These are phyloP conservation scores for Coregonus sp. DNA, from an alignment of 2,797 vertebrate species.

Conservation along the genomic window DNA sequence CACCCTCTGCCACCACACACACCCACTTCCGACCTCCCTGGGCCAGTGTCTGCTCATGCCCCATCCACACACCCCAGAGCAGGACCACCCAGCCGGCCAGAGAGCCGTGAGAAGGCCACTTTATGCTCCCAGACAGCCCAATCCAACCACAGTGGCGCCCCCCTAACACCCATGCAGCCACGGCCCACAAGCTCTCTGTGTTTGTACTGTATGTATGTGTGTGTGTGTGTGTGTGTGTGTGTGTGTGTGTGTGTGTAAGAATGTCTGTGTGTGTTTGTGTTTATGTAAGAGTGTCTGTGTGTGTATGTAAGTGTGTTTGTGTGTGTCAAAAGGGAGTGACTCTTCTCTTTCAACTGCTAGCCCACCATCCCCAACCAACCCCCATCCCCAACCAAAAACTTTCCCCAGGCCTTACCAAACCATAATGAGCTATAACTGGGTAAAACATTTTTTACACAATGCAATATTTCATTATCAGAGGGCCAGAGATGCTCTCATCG, in stretches of 20 bases:
- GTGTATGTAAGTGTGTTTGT: slow-evolving; percentile 26
- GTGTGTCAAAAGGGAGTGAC: slow-evolving; percentile 50
- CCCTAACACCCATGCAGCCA: slow-evolving; percentile 75
- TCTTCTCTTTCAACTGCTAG: slow-evolving; percentile 64
- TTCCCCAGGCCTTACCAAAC: not conserved
- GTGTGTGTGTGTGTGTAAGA: slow-evolving; percentile 27
- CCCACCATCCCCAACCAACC: not conserved
- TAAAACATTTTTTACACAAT: not conserved
- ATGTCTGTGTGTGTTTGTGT: slow-evolving; percentile 27
- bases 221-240: slow-evolving; percentile 25
- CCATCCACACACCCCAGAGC: slow-evolving; percentile 48
- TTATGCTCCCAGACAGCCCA: slow-evolving; percentile 77
- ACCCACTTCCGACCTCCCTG: slow-evolving; percentile 17
- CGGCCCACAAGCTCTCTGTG: slow-evolving; percentile 61
- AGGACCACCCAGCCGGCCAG: slow-evolving; percentile 78
- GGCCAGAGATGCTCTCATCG: not conserved
- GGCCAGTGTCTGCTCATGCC: slow-evolving; percentile 58
- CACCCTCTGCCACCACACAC: slow-evolving; percentile 59
- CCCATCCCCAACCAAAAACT: not conserved
- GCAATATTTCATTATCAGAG: not conserved
- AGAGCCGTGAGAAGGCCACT: slow-evolving; percentile 77
- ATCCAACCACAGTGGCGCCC: slow-evolving; percentile 77
- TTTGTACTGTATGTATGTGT: slow-evolving; percentile 22
- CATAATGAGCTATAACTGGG: not conserved
- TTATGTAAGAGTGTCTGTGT: slow-evolving; percentile 23